Conservation (phyloP, 2,797 vertebrate species). For the Anguilla pacifica region DNA sequence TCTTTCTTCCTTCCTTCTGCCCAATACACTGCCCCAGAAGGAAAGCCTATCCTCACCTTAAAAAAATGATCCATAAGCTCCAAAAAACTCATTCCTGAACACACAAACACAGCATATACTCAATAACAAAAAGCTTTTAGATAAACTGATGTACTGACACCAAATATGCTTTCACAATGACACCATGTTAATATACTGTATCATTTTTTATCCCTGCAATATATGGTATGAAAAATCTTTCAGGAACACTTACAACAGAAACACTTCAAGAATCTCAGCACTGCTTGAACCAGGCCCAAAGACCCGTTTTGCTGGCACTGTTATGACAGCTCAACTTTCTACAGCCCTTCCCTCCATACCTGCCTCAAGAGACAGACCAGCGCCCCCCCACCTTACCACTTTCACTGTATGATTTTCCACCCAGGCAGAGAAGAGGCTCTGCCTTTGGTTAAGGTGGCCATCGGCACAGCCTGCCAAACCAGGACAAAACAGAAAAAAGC, state of each 20-base stretch:
- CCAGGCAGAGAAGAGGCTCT: conserved; percentile 68
- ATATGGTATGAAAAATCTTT: neutral
- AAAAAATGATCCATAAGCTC: neutral
- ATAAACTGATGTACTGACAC: neutral
- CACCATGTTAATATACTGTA: neutral
- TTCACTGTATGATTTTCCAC: conserved; percentile 75
- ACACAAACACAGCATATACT: neutral
- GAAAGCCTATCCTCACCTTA: conserved; percentile 7
- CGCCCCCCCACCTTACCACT: conserved; percentile 43
- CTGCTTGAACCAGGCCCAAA: conserved; percentile 43
- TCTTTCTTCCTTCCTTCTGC: neutral
- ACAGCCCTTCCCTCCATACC: neutral
- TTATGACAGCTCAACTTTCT: conserved; percentile 44
- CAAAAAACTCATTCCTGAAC: neutral
- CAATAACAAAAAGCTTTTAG: neutral
- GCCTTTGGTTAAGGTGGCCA: conserved; percentile 75
- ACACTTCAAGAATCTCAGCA: neutral
- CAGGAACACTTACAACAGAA: neutral
- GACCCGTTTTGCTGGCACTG: conserved; percentile 48
- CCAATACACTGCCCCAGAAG: neutral
- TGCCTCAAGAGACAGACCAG: conserved; percentile 34
- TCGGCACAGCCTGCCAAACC: conserved; percentile 47
- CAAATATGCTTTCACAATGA: neutral
- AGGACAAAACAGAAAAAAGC: no score
- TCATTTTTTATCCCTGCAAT: neutral